phyloP scores from a whole-genome alignment of 2,797 vertebrate species.

The Microhierax caerulescens region DNA sequence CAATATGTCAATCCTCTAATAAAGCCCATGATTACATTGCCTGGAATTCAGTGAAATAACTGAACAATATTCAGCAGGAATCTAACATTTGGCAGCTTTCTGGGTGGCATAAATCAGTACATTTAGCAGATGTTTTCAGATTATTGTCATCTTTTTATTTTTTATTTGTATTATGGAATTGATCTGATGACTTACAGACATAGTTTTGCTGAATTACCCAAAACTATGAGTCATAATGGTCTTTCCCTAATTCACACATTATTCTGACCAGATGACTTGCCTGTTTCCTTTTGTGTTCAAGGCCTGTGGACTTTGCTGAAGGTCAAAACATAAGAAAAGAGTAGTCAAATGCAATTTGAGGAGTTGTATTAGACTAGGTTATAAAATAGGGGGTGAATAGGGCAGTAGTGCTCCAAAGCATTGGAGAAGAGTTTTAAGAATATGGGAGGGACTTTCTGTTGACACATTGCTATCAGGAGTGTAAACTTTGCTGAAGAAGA shows the following conservation, averaged over 20 bases:
- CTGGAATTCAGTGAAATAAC: slow-evolving; percentile 1
- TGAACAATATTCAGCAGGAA: neutral
- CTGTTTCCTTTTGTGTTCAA: neutral
- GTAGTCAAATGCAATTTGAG: neutral
- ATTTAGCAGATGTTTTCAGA: slow-evolving; percentile 12
- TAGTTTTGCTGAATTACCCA: neutral
- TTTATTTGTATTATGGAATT: neutral
- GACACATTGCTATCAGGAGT: neutral
- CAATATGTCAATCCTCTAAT: slow-evolving; percentile 28
- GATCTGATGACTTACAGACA: neutral
- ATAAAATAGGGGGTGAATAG: neutral
- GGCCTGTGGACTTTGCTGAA: neutral
- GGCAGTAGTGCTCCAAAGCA: neutral
- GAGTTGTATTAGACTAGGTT: neutral
- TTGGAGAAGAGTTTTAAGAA: neutral
- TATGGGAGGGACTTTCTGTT: neutral
- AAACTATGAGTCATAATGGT: neutral
- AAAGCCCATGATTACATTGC: slow-evolving; percentile 23
- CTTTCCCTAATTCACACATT: neutral
- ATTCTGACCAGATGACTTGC: neutral
- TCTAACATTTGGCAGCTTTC: slow-evolving; percentile 13
- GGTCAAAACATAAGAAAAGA: neutral
- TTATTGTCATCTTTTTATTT: neutral
- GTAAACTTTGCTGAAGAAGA: neutral
- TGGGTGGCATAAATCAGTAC: slow-evolving; percentile 2